Conservation (phyloP, 2,113 vertebrate genomes). For the Edolisoma coerulescens region DNA sequence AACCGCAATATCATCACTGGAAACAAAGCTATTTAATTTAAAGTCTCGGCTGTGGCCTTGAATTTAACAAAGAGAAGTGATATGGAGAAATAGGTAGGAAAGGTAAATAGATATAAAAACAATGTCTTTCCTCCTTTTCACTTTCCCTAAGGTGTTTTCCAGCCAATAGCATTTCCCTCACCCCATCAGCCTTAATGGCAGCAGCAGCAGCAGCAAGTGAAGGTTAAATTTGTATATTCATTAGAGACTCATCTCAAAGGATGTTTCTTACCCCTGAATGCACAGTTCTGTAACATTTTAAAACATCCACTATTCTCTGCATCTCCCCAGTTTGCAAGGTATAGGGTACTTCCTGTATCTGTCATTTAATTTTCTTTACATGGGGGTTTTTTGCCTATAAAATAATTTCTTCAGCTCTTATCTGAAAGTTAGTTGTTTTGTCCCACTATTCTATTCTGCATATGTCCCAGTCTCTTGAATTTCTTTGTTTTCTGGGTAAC, state of each 20-base stretch:
- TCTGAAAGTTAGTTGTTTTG: background rate
- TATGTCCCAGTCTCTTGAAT: background rate
- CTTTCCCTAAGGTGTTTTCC: background rate
- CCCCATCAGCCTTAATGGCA: background rate
- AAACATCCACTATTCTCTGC: background rate
- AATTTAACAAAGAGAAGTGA: background rate
- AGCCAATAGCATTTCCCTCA: background rate
- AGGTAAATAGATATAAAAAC: background rate
- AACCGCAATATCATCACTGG: background rate
- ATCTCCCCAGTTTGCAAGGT: background rate
- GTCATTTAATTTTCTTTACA: background rate
- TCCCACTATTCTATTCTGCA: background rate
- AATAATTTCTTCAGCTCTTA: background rate
- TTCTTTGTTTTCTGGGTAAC: background rate
- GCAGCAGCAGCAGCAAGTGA: background rate
- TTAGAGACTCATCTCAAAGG: background rate
- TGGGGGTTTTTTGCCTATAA: fast-evolving
- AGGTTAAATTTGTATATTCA: background rate
- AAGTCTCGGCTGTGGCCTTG: background rate
- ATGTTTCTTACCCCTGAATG: background rate
- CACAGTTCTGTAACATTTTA: background rate
- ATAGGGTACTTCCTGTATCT: background rate
- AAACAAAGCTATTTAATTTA: constrained; percentile 39
- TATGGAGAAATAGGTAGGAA: background rate
- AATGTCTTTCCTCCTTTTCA: background rate